Conservation (phyloP, 1,140 invertebrate species). For the Cotesia typhae region DNA sequence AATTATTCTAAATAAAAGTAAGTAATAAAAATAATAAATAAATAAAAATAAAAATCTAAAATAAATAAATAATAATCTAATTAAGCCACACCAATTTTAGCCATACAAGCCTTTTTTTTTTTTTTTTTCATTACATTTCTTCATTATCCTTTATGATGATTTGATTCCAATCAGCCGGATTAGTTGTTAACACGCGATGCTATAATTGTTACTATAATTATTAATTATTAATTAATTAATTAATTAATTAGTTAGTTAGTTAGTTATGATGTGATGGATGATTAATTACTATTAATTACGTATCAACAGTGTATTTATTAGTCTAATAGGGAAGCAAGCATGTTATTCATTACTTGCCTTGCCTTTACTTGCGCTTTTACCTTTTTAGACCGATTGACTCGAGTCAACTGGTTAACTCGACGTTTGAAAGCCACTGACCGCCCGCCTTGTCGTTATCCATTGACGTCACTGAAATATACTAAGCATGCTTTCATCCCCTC, state of each 20-base stretch:
- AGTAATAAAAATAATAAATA: neutral
- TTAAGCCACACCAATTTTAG: constrained; percentile 16
- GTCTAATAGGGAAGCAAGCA: constrained; percentile 17
- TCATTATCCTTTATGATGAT: neutral
- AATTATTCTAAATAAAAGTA: neutral
- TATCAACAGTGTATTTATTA: constrained; percentile 15
- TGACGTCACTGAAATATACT: constrained; percentile 41
- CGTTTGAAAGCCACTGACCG: constrained; percentile 38
- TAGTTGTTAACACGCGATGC: constrained; percentile 17
- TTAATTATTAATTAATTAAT: neutral
- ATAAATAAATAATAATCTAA: constrained; percentile 1
- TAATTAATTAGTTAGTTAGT: neutral
- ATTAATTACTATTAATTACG: neutral
- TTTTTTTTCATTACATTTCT: neutral
- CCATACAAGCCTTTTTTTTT: constrained; percentile 12
- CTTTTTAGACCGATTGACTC: constrained; percentile 43
- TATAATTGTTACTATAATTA: constrained; percentile 1
- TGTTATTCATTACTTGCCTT: constrained; percentile 14
- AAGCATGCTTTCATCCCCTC: constrained; percentile 37
- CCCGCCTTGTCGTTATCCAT: constrained; percentile 40
- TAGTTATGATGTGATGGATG: constrained; percentile 15
- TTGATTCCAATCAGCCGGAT: constrained; percentile 14
- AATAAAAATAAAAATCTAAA: neutral
- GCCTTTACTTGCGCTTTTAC: constrained; percentile 36
- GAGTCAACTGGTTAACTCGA: constrained; percentile 41